These are phyloP conservation scores for Helarctos malayanus DNA, from an alignment of 2,797 vertebrate genomes.

Conservation along the genomic window DNA sequence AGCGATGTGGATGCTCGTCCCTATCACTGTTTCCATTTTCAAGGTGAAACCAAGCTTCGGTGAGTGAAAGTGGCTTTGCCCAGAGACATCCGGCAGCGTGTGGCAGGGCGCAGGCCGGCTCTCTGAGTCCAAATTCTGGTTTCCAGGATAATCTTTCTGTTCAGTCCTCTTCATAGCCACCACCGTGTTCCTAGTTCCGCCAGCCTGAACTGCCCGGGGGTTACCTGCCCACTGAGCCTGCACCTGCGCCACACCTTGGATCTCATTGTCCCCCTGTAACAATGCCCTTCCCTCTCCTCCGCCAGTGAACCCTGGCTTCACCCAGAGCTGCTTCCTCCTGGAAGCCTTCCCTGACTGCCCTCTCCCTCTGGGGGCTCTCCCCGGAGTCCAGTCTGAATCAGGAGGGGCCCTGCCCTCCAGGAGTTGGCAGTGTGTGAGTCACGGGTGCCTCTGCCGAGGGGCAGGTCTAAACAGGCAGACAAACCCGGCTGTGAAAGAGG, in stretches of 20 bases:
- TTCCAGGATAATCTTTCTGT: neutral
- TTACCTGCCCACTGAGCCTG: neutral
- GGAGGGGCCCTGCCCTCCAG: neutral
- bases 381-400: neutral
- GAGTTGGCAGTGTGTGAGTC: neutral
- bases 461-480: neutral
- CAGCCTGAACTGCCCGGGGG: neutral
- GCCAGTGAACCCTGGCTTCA: neutral
- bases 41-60: neutral
- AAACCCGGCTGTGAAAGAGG: neutral
- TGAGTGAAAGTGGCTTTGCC: neutral
- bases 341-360: constrained; percentile 21
- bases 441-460: fast-evolving
- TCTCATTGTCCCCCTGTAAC: neutral
- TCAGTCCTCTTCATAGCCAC: neutral
- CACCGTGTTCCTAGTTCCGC: neutral
- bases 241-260: fast-evolving
- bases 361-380: neutral
- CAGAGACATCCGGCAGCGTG: neutral
- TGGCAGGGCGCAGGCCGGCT: neutral
- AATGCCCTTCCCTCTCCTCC: neutral
- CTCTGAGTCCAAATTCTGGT: neutral
- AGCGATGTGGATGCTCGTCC: fast-evolving
- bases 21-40: neutral
- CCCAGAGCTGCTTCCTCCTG: neutral